Evolutionary conservation across 37 sponge, comb jelly and placozoan species (phyloP), one percentile per base, ranked within the genome.

Genomic region (Bolinopsis microptera): DNA sequence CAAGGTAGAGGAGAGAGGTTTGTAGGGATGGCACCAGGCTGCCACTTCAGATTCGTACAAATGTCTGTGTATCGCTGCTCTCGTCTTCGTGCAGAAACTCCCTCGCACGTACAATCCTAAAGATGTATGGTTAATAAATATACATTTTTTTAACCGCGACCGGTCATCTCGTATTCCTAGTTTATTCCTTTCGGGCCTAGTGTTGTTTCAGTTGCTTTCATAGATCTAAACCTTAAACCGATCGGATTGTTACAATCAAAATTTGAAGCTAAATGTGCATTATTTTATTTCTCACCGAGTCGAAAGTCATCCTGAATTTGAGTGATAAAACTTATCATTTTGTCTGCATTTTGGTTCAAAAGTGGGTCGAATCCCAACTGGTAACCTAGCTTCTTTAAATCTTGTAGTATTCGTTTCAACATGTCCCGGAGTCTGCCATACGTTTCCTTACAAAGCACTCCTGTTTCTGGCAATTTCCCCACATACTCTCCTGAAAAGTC

Each of bases 381-480:
- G 21, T 35, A 77, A 5, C 80, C 80, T 9, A 77, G 37, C 80
- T 35, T 77, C 36, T 33, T 27, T 16, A 32, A 16, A 77, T 77
- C 80, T 32, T 27, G 21, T 34, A 77, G 80, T 32, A 77, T 32
- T 5, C 33, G 21, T 32, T 77, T 77, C 36, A 77, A 32, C 21
- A 9, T 5, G 1, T 32, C 35, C 33, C 80, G 27, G 27, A 77
- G 80, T 77, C 80, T 28, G 80, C 33, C 32, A 8, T 35, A 32
- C 0, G 80, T 77, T 21, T 77, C 80, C 22, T 32, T 27, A 16
- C 33, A 32, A 0, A 77, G 35, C 36, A 35, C 21, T 0, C 80
- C 80, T 34, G 80, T 77, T 77, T 77, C 80, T 35, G 80, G 80
- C 33, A 77, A 36, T 36, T 77, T 77, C 80, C 33, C 80, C 33